Evolutionary conservation across 1,140 invertebrate genomes (phyloP), one percentile per base, ranked within the genome.

Genomic region (Drosophila arizonae): DNA sequence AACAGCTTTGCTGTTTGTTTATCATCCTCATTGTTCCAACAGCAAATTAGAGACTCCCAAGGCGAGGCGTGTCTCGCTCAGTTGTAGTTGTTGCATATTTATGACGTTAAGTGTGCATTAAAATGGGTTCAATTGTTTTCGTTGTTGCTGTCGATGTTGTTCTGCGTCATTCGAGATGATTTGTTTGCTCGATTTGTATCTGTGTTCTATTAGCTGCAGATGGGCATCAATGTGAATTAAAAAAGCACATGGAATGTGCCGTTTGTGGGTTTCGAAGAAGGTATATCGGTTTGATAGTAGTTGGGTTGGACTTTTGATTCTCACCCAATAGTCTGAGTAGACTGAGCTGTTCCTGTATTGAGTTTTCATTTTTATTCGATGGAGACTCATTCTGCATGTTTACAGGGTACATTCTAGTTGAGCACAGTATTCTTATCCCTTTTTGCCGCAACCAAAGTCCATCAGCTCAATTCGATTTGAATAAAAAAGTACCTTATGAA

Each of bases 1-100:
- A 63, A 63, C 33, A 43, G 57, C 57, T 43, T 52, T 36, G 33
- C 39, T 48, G 56, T 43, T 65, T 64, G 68, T 57, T 69, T 33
- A 8, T 17, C 4, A 15, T 15, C 13, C 4, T 45, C n/a, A 62
- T 21, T 66, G 46, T 10, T 45, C n/a, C 43, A 39, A 10, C 15
- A 9, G 1, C 30, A 63, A 39, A 56, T 56, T 64, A 50, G 24
- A 28, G 21, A 11, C 28, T 15, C 39, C 11, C 26, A 43, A 64
- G 60, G 67, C 26, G 33, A 64, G 60, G 67, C 60, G 68, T 70
- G 51, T 30, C 60, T 36, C 30, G 26, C 21, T 33, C 6, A 5
- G 30, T 57, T 41, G 33, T 33, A 30, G 28, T 33, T 33, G 33
- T 76, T 41, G 45, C 64, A 80, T 67, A 81, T 74, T 73, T 65